Base-by-base conservation (phyloP, 2,888 invertebrate species). In the Leptura quadrifasciata region DNA sequence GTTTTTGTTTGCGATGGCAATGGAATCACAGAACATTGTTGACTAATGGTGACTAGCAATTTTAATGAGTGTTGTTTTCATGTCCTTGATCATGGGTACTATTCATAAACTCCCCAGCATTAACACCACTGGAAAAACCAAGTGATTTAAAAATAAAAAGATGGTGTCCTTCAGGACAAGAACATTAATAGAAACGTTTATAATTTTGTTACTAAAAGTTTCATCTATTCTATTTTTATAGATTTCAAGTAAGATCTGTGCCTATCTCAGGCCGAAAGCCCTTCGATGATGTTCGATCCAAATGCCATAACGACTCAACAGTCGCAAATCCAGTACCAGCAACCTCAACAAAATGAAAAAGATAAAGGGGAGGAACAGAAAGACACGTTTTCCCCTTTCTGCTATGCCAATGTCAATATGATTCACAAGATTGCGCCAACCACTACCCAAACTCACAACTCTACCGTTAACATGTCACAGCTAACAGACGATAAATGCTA, bases 401-500 rank as follows among this genome's bases (percentile, higher is more conserved):
- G 94, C 85, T 94, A 94, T 84, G 89, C 89, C 57, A 93, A 93
- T 88, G 93, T 93, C 12, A 93, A 93, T 85, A 93, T 93, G 93
- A 92, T 93, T 80, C 93, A 93, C 65, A 93, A 93, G 89, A 90
- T 93, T 77, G 90, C 91, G 12, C 87, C 88, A 2, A 86, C 84
- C 79, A 85, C 85, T 20, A 84, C 83, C n/a, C 85, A 84, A 75
- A 86, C 84, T 18, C 86, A 86, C 31, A 86, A 83, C 74, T 88
- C 87, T 77, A 93, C 93, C 24, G 94, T 94, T 0, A 94, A 94
- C 87, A 92, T 94, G 88, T 94, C 94, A 1, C 94, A 94, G 86
- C 87, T 94, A 72, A 91, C 93, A 1, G 92, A 92, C 83, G 94
- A 93, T 84, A 94, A 94, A 87, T 94, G 94, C 86, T 94, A 94